Evolutionary conservation across 1,140 invertebrate genomes (phyloP).

Genomic region (Drosophila baimaii): DNA sequence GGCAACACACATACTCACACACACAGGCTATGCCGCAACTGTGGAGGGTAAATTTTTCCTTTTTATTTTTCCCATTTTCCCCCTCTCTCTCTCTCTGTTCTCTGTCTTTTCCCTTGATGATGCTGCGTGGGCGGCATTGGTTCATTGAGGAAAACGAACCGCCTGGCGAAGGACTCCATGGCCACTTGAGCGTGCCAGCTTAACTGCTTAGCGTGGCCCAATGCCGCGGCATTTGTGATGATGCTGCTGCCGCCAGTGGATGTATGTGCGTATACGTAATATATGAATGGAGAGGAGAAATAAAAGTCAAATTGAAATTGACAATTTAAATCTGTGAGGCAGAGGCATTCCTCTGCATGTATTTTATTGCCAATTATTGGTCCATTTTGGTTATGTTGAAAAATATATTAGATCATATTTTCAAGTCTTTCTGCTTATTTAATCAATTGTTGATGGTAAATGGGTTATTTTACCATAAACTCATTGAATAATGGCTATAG

Average conservation of each 20-base stretch:
- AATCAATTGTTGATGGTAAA: background rate
- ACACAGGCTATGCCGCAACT: conserved; percentile 31
- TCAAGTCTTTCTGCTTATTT: background rate
- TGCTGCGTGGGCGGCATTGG: conserved; percentile 40
- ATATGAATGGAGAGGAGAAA: conserved; percentile 69
- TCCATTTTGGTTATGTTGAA: background rate
- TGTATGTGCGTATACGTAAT: conserved; percentile 1
- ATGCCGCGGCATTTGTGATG: background rate
- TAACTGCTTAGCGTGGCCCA: conserved; percentile 56
- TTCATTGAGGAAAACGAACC: conserved; percentile 77
- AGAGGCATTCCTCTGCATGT: background rate
- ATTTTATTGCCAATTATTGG: background rate
- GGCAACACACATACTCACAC: conserved; percentile 37
- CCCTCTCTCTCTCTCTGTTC: background rate
- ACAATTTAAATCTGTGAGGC: conserved; percentile 17
- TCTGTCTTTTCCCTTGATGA: background rate
- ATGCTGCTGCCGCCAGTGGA: conserved; percentile 15
- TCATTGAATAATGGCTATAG: too few relatives aligned
- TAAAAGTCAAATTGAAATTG: conserved; percentile 68
- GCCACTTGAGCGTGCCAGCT: conserved; percentile 67
- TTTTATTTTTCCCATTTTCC: too few relatives aligned
- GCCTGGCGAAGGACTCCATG: conserved; percentile 60
- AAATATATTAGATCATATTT: background rate
- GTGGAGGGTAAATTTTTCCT: conserved; percentile 34
- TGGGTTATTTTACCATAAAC: too few relatives aligned